These are phyloP conservation scores for Lissonota sp. DNA, from an alignment of 2,888 invertebrate species.

Conservation along the genomic window DNA sequence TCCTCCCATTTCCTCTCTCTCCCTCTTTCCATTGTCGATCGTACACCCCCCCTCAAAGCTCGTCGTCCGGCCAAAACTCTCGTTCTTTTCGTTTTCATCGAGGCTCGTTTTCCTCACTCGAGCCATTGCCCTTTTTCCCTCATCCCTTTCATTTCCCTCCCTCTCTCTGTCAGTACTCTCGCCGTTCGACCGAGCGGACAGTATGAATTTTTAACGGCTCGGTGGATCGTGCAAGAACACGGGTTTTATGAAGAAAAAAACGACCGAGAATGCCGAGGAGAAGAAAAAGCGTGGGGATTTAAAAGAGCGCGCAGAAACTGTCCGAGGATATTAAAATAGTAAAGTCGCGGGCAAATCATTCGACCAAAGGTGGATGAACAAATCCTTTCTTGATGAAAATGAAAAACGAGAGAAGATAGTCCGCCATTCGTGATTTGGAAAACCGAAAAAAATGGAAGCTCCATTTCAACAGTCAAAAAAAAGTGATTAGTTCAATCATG, in stretches of 20 bases:
- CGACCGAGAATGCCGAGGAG: conserved; percentile 1
- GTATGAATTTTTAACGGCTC: conserved; percentile 60
- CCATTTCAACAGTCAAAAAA: too few relatives aligned
- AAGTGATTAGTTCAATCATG: too few relatives aligned
- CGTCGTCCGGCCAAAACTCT: conserved; percentile 23
- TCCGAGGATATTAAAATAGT: conserved; percentile 48
- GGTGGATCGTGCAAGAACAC: conserved; percentile 52
- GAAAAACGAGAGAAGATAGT: too few relatives aligned
- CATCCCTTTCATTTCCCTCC: background rate
- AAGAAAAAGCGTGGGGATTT: background rate
- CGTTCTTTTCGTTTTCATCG: conserved; percentile 23
- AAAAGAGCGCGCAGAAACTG: conserved; percentile 8
- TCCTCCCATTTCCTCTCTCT: background rate
- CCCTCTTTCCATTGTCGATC: background rate
- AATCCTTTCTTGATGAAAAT: too few relatives aligned
- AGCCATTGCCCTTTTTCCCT: conserved; percentile 1
- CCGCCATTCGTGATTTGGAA: too few relatives aligned
- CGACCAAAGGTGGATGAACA: background rate
- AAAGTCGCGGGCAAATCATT: conserved; percentile 31
- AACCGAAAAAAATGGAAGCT: too few relatives aligned
- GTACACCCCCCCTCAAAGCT: conserved; percentile 10
- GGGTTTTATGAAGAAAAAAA: conserved; percentile 30
- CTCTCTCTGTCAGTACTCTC: conserved; percentile 27
- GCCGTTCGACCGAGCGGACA: conserved; percentile 25
- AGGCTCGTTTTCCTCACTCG: background rate